Percentiles rank a stretch among this genome's conserved stretches.
These are phyloP conservation scores for Nebria brevicollis DNA, from an alignment of 2,888 invertebrate genomes.

Conservation along the genomic window DNA sequence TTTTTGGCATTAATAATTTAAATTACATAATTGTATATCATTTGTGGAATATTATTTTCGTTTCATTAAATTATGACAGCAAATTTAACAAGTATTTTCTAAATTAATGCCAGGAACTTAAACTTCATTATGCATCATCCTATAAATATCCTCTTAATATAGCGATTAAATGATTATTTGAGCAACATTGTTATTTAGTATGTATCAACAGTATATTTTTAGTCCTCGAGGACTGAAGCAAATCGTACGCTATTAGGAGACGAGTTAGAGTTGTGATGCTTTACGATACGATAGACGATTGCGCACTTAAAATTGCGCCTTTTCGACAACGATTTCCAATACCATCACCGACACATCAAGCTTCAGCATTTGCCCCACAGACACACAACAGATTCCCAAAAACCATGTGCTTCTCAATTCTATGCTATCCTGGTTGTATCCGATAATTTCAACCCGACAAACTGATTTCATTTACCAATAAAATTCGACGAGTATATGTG, in stretches of 20 bases:
- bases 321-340: conserved; percentile 57
- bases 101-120: too few species aligned
- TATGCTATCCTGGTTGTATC: conserved; percentile 56
- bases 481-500: conserved; percentile 44
- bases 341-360: conserved; percentile 26
- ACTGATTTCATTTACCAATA: conserved; percentile 50
- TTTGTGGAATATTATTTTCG: too few species aligned
- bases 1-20: too few species aligned
- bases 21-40: too few species aligned
- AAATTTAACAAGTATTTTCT: too few species aligned
- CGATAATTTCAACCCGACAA: conserved; percentile 56
- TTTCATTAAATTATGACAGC: too few species aligned
- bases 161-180: too few species aligned
- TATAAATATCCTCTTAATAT: too few species aligned
- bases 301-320: conserved; percentile 48
- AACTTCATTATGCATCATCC: too few species aligned
- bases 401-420: conserved; percentile 49
- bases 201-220: background rate
- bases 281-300: background rate
- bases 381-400: conserved; percentile 48
- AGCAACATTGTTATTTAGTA: too few species aligned
- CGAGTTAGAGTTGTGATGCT: background rate
- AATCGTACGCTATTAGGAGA: background rate
- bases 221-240: background rate
- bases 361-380: background rate